Evolutionary conservation across 1,140 invertebrate genomes (phyloP).

Genomic region (Papilio polytes): DNA sequence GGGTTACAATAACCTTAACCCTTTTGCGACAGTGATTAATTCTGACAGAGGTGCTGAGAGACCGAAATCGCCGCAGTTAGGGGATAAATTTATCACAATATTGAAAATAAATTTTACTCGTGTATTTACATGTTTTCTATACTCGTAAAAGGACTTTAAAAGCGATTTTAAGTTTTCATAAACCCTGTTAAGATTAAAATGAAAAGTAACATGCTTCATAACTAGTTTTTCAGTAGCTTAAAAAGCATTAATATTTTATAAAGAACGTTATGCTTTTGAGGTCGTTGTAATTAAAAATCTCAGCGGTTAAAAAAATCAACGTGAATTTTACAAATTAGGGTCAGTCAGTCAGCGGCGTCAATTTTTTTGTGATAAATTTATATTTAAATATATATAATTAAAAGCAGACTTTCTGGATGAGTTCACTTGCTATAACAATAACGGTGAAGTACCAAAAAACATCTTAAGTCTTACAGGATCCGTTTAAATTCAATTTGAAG

Average conservation of each 20-base stretch:
- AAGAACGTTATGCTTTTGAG: background rate
- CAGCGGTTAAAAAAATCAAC: background rate
- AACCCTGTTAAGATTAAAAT: too few relatives aligned
- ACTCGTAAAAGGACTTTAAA: background rate
- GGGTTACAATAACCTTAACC: slow-evolving; percentile 40
- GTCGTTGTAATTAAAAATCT: background rate
- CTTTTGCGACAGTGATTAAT: slow-evolving; percentile 40
- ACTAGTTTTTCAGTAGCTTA: too few relatives aligned
- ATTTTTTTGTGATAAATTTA: too few relatives aligned
- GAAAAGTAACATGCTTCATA: too few relatives aligned
- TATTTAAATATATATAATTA: too few relatives aligned
- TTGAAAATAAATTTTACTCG: slow-evolving; percentile 11
- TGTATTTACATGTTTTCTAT: background rate
- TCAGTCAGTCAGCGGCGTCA: background rate
- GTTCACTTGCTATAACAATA: too few relatives aligned
- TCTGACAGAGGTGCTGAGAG: slow-evolving; percentile 30
- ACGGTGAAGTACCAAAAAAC: too few relatives aligned
- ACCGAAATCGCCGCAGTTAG: slow-evolving; percentile 5
- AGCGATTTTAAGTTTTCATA: too few relatives aligned
- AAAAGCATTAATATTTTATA: too few relatives aligned
- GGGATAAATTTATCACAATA: slow-evolving; percentile 19
- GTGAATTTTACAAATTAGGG: slow-evolving; percentile 18
- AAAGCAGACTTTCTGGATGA: too few relatives aligned
- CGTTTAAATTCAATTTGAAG: too few relatives aligned
- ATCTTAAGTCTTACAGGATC: too few relatives aligned